Conservation (phyloP, 2,113 vertebrate species). For the Trogon surrucura region DNA sequence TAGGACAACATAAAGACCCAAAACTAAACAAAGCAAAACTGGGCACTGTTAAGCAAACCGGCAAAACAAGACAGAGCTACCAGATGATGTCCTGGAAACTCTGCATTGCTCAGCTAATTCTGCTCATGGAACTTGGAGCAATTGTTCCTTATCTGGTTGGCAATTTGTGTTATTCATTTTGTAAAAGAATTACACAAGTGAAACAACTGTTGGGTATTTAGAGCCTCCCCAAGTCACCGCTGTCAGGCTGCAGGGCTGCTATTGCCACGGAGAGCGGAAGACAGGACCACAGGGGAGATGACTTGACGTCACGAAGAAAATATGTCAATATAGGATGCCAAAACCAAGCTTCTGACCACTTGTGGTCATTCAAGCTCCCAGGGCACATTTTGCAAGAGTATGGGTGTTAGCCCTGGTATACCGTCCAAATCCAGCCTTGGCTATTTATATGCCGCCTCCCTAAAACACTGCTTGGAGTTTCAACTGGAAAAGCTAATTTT, state of each 20-base stretch:
- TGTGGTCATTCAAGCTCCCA: background rate
- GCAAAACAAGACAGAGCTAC: background rate
- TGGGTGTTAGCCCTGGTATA: constrained; percentile 19
- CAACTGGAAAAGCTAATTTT: constrained; percentile 43
- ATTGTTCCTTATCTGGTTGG: constrained; percentile 19
- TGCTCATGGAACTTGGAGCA: background rate
- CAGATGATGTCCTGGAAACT: background rate
- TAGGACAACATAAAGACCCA: background rate
- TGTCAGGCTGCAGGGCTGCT: background rate
- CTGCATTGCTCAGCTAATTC: background rate
- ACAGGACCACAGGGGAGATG: background rate
- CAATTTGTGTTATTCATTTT: background rate
- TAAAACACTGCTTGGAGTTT: constrained; percentile 23
- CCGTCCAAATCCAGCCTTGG: background rate
- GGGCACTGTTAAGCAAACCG: background rate
- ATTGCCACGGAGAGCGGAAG: background rate
- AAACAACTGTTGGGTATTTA: background rate
- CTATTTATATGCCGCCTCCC: constrained; percentile 34
- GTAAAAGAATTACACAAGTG: background rate
- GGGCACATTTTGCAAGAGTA: background rate
- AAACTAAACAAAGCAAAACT: background rate
- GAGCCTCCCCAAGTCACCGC: background rate
- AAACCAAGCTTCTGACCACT: constrained; percentile 15
- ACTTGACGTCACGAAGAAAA: constrained; percentile 15
- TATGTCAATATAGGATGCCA: background rate